These are phyloP conservation scores for Melanostoma mellinum DNA, from an alignment of 2,888 invertebrate genomes.

Conservation along the genomic window DNA sequence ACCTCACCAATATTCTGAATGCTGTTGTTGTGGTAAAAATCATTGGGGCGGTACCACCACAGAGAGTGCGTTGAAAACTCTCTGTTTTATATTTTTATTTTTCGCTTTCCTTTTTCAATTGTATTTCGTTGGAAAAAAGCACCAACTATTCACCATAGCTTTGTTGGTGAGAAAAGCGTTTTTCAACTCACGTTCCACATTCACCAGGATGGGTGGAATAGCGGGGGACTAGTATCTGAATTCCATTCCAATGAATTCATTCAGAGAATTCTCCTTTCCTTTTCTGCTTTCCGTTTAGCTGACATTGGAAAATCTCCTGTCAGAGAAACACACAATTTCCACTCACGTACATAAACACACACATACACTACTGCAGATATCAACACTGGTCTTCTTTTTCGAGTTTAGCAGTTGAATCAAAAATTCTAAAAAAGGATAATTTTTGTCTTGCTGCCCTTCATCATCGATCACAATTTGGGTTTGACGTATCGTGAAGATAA, in stretches of 20 bases:
- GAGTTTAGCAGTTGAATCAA: conserved; percentile 8
- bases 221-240: background rate
- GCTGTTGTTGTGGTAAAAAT: conserved; percentile 77
- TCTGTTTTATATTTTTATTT: conserved; percentile 6
- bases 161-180: conserved; percentile 33
- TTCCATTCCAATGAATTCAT: conserved; percentile 46
- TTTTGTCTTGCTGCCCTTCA: conserved; percentile 44
- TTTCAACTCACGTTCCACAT: conserved; percentile 56
- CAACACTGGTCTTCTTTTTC: conserved; percentile 25
- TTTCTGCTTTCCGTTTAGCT: conserved; percentile 9
- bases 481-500: conserved; percentile 41
- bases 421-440: conserved; percentile 20
- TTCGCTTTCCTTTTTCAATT: conserved; percentile 8
- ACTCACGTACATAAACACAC: conserved; percentile 2
- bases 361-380: conserved; percentile 14
- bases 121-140: conserved; percentile 11
- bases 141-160: conserved; percentile 28
- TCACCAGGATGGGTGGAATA: conserved; percentile 30
- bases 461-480: conserved; percentile 53
- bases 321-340: conserved; percentile 48
- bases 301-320: conserved; percentile 44
- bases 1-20: conserved; percentile 20
- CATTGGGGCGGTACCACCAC: conserved; percentile 81
- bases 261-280: conserved; percentile 21
- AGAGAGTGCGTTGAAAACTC: conserved; percentile 57